These are phyloP conservation scores for Molossus molossus DNA, from an alignment of 2,797 vertebrate species.

Conservation along the genomic window DNA sequence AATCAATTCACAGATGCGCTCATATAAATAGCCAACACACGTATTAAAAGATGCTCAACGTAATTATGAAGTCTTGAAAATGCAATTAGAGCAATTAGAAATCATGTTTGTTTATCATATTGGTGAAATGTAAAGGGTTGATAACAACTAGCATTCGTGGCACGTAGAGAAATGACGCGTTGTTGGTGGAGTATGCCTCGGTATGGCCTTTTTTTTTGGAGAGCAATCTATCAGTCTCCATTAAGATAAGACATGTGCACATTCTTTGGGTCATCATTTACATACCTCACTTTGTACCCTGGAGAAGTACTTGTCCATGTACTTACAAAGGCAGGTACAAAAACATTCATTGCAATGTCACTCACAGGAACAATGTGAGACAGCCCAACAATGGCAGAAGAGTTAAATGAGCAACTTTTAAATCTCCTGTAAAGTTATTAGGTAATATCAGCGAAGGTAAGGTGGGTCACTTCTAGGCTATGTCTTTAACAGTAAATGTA, in stretches of 20 bases:
- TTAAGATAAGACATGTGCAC: conserved; percentile 20
- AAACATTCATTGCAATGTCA: neutral
- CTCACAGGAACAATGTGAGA: neutral
- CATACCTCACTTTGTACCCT: neutral
- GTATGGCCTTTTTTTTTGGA: conserved; percentile 32
- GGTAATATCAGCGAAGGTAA: neutral
- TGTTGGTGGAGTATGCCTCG: neutral
- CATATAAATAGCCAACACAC: neutral
- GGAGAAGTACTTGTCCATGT: neutral
- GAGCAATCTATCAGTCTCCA: neutral
- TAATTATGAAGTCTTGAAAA: conserved; percentile 57
- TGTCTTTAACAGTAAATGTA: neutral
- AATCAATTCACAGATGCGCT: neutral
- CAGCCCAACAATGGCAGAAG: neutral
- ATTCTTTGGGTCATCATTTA: neutral
- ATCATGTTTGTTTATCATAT: conserved; percentile 18
- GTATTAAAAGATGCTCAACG: conserved; percentile 3
- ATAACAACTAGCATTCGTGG: neutral
- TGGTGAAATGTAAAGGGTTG: neutral
- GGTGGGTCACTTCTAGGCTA: neutral
- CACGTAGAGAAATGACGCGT: neutral
- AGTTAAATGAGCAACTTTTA: neutral
- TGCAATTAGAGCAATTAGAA: conserved; percentile 27
- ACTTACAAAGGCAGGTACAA: neutral
- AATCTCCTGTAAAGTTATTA: neutral